Conservation (phyloP, 2,113 vertebrate species). For the Chaetodon auriga region DNA sequence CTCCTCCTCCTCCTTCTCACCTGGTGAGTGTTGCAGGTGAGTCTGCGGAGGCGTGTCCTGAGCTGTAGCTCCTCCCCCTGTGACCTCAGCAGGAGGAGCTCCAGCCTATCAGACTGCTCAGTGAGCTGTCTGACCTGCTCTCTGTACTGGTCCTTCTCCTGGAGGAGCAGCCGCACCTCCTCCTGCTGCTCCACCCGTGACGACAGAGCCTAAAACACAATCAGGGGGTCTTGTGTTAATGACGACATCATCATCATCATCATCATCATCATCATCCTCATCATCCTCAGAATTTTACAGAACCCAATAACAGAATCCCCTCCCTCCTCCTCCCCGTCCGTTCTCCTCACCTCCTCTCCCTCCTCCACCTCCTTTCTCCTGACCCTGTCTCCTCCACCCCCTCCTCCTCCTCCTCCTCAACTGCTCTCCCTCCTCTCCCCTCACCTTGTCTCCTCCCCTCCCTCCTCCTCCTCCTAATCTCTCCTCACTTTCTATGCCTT, state of each 20-base stretch:
- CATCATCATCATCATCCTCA: no score
- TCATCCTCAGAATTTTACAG: no score
- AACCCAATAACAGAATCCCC: no score
- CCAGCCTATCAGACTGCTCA: conserved; percentile 88
- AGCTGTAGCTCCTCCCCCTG: conserved; percentile 87
- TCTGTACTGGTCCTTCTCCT: conserved; percentile 90
- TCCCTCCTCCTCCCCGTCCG: neutral
- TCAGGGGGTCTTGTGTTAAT: neutral
- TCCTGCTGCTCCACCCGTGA: conserved; percentile 85
- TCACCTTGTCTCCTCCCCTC: conserved; percentile 91
- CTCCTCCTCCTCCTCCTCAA: conserved; percentile 64
- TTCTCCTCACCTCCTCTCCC: conserved; percentile 86
- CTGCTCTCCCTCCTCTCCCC: conserved; percentile 80
- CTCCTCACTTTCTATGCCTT: no score
- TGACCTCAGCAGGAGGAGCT: conserved; percentile 89
- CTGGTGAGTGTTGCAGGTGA: conserved; percentile 79
- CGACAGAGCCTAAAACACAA: conserved; percentile 84
- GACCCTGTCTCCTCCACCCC: conserved; percentile 84
- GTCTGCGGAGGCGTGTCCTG: conserved; percentile 84
- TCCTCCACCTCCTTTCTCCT: conserved; percentile 44
- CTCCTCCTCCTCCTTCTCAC: conserved; percentile 24
- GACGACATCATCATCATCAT: neutral
- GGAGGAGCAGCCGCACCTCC: conserved; percentile 86
- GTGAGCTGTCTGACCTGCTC: conserved; percentile 89
- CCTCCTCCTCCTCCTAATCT: conserved; percentile 56